Base-by-base conservation (phyloP, 2,888 invertebrate species). In the Endomychus coccineus region DNA sequence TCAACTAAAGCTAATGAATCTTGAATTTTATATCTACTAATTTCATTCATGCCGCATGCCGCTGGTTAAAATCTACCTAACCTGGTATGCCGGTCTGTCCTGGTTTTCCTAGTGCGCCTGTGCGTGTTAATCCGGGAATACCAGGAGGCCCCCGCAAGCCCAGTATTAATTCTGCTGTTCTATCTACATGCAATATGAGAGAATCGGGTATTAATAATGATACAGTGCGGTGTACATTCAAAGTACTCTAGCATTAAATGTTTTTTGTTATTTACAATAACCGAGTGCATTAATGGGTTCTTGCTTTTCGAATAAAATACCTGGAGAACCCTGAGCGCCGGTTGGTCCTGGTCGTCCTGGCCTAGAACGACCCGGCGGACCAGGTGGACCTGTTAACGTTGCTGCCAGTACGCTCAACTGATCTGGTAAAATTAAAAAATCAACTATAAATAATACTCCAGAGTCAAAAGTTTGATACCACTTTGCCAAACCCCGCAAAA, bases 111-210 rank as follows among this genome's bases (percentile, higher is more conserved):
- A 69, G 66, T 51, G 62, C 62, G 45, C 75, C 75, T 48, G 66
- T 65, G 51, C 66, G 64, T 39, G 69, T 67, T 52, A 63, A 54
- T 42, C 76, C 77, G 45, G 73, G 70, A 43, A 75, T 71, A 1
- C 87, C 87, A 22, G 81, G 78, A 42, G 79, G 80, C 10, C 87
- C 88, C 51, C 74, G 70, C 24, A 77, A 69, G 49, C 74, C 73
- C 49, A 69, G 62, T 24, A 68, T 69, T 62, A 77, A 63, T 61
- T 75, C 74, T 56, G 72, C 72, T 63, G 71, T 45, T 56, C 70
- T 70, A 58, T 75, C 76, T 75, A 48, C 54, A 58, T 58, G 57
- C 58, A 56, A 19, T 19, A 19, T 6, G 21, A n/a, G 21, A 7
- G 21, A 27, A 22, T 27, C 22, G 27, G 29, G 19, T 25, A 13